A percentile compares a stretch with the other conserved stretches of the same genome.
Conservation (phyloP, 2,888 invertebrate genomes). For the Drosophila paracracens region DNA sequence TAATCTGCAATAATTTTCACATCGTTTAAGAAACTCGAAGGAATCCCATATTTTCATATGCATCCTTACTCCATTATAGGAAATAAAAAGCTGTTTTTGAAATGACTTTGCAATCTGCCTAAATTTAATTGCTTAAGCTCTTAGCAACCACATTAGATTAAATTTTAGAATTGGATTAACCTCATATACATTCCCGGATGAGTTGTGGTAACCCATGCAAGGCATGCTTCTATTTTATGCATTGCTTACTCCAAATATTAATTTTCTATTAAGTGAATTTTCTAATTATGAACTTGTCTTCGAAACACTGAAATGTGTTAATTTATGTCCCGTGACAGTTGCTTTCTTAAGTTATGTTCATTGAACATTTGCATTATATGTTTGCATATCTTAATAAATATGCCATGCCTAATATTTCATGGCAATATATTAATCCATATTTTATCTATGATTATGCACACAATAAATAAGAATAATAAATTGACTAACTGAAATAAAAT, state of each 20-base stretch:
- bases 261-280: neutral
- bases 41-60: too few relatives aligned
- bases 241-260: neutral
- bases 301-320: neutral
- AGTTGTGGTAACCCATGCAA: neutral
- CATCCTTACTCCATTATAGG: too few relatives aligned
- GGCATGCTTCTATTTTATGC: neutral
- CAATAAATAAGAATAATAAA: neutral
- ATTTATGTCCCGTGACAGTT: neutral
- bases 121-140: neutral
- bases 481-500: neutral
- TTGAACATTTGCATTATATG: neutral
- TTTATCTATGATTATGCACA: neutral
- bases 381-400: neutral
- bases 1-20: neutral
- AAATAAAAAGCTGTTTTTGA: neutral
- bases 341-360: neutral
- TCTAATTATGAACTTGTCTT: neutral
- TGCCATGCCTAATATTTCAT: neutral
- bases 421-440: too few relatives aligned
- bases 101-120: neutral
- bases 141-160: neutral
- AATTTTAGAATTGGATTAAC: neutral
- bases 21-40: neutral
- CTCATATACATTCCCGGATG: neutral